Conservation (phyloP, 2,888 invertebrate species). For the Acleris literana region DNA sequence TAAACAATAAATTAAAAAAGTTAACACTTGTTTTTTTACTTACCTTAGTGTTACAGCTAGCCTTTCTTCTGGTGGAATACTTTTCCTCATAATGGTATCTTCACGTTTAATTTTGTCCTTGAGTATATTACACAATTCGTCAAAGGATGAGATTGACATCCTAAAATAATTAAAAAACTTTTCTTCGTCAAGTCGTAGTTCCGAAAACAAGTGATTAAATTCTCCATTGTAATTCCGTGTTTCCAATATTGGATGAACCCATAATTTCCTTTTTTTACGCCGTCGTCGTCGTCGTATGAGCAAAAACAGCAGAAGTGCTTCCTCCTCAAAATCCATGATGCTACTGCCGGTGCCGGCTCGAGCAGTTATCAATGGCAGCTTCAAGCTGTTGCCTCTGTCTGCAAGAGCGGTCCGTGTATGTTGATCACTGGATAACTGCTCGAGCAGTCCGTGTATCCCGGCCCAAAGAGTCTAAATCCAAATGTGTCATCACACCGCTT, state of each 20-base stretch:
- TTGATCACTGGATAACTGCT: slow-evolving; percentile 21
- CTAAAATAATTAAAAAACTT: slow-evolving; percentile 2
- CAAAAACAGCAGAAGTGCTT: slow-evolving; percentile 22
- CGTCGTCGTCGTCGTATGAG: slow-evolving; percentile 22
- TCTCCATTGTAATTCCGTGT: slow-evolving; percentile 3
- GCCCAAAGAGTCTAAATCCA: no score
- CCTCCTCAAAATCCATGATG: neutral
- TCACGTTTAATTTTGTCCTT: slow-evolving; percentile 4
- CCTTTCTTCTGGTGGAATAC: slow-evolving; percentile 7
- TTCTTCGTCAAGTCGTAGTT: slow-evolving; percentile 4
- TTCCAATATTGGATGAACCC: slow-evolving; percentile 10
- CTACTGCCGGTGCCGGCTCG: slow-evolving; percentile 9
- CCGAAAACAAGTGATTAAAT: neutral
- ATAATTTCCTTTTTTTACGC: slow-evolving; percentile 16
- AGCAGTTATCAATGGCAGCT: neutral
- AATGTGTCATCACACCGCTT: no score
- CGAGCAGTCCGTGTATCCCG: slow-evolving; percentile 6
- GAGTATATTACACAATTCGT: slow-evolving; percentile 6
- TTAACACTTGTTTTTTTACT: neutral
- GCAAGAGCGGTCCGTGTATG: slow-evolving; percentile 23
- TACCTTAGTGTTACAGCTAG: slow-evolving; percentile 4
- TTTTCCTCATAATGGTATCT: slow-evolving; percentile 7
- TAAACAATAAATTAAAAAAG: neutral
- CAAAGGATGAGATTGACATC: slow-evolving; percentile 4
- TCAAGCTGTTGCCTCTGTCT: slow-evolving; percentile 12